Evolutionary conservation across 2,113 vertebrate genomes (phyloP).

Genomic region (Cinclus cinclus): DNA sequence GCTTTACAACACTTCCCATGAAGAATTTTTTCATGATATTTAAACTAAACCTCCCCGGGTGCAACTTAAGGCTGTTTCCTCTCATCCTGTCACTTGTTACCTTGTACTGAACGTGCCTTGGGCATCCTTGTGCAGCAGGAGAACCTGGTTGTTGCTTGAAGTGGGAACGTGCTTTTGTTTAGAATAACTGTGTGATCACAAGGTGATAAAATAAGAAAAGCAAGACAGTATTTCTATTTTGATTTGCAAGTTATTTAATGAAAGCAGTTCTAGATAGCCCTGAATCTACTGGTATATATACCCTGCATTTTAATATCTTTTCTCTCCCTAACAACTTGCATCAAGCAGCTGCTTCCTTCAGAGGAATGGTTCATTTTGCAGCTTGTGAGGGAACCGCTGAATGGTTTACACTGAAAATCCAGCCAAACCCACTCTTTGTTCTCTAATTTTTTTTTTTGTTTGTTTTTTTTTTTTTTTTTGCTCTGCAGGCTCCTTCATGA

Average conservation of each 20-base stretch:
- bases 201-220: neutral
- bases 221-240: neutral
- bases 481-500: conserved; percentile 91
- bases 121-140: accelerated
- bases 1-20: neutral
- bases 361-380: neutral
- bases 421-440: neutral
- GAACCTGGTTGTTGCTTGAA: neutral
- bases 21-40: neutral
- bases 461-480: neutral
- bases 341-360: neutral
- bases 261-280: neutral
- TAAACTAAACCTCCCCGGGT: neutral
- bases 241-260: neutral
- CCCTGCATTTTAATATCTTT: neutral
- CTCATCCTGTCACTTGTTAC: neutral
- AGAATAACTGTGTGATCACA: neutral
- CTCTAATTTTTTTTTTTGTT: neutral
- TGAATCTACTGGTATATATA: neutral
- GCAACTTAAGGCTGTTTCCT: neutral
- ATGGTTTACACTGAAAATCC: neutral
- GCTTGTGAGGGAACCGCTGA: neutral
- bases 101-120: neutral
- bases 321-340: neutral
- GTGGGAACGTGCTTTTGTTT: neutral